These are phyloP conservation scores for Pseudorectes ferrugineus DNA, from an alignment of 2,113 vertebrate genomes.

Conservation along the genomic window DNA sequence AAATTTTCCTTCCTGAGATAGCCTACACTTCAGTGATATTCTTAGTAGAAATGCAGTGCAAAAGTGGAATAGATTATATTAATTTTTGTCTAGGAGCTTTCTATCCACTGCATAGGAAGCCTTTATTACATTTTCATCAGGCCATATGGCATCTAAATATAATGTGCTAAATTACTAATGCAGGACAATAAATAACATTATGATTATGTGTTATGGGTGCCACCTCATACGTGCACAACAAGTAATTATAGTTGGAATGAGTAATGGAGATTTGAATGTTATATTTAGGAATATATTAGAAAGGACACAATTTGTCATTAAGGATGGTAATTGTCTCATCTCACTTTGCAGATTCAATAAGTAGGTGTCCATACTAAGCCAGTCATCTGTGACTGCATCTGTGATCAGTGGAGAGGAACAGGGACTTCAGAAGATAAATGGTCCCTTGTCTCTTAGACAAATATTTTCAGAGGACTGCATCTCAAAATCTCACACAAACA, in stretches of 20 bases:
- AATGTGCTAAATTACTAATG: conserved; percentile 37
- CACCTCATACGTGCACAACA: neutral
- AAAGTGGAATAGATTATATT: neutral
- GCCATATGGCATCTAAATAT: conserved; percentile 5
- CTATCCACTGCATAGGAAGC: neutral
- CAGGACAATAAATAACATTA: conserved; percentile 34
- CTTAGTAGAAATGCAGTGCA: neutral
- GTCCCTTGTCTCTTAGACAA: neutral
- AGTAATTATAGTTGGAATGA: conserved; percentile 32
- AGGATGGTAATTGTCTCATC: conserved; percentile 22
- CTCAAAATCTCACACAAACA: neutral
- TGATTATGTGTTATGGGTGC: conserved; percentile 14
- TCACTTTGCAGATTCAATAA: neutral
- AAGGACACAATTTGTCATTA: conserved; percentile 32
- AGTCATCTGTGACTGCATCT: conserved; percentile 29
- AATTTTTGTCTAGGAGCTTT: neutral
- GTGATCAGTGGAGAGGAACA: neutral
- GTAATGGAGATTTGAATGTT: conserved; percentile 17
- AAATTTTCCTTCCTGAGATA: neutral
- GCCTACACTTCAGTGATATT: neutral
- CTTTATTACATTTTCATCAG: neutral
- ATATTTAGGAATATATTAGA: neutral
- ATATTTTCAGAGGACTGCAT: conserved; percentile 13
- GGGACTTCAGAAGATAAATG: neutral
- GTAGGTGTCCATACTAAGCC: conserved; percentile 3